Evolutionary conservation across 2,113 vertebrate species (phyloP).

Genomic region (Prolemur simus): DNA sequence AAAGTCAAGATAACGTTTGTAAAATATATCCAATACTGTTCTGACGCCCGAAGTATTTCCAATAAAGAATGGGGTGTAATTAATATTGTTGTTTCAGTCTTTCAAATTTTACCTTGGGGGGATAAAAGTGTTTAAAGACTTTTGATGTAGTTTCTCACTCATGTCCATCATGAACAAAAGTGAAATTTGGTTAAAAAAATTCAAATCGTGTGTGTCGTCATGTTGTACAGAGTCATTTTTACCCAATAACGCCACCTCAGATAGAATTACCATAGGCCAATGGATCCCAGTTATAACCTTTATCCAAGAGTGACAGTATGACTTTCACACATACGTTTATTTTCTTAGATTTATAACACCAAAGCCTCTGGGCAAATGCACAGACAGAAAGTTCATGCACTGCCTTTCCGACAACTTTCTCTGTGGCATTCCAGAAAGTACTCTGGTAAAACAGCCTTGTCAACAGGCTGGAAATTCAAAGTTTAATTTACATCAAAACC

Average conservation of each 20-base stretch:
- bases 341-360: slow-evolving; percentile 48
- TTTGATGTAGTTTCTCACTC: not conserved
- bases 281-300: not conserved
- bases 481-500: slow-evolving; percentile 13
- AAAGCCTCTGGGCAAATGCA: slow-evolving; percentile 34
- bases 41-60: not conserved
- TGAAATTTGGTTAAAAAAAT: slow-evolving; percentile 39
- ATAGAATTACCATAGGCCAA: not conserved
- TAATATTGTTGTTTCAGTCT: not conserved
- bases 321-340: slow-evolving; percentile 14
- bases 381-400: not conserved
- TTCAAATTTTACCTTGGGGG: slow-evolving; percentile 16
- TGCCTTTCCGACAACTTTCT: not conserved
- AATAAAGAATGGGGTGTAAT: not conserved
- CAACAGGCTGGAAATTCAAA: not conserved
- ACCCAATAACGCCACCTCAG: not conserved
- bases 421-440: slow-evolving; percentile 26
- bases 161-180: slow-evolving; percentile 30
- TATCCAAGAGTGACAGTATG: not conserved
- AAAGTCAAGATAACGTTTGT: not conserved
- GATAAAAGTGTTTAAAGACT: not conserved
- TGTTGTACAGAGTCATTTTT: not conserved
- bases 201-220: not conserved
- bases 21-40: not conserved
- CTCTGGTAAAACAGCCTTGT: not conserved